Percentiles rank a stretch among this genome's conserved stretches.
Conservation (phyloP, 2,113 vertebrate species). For the Leucoraja erinaceus region DNA sequence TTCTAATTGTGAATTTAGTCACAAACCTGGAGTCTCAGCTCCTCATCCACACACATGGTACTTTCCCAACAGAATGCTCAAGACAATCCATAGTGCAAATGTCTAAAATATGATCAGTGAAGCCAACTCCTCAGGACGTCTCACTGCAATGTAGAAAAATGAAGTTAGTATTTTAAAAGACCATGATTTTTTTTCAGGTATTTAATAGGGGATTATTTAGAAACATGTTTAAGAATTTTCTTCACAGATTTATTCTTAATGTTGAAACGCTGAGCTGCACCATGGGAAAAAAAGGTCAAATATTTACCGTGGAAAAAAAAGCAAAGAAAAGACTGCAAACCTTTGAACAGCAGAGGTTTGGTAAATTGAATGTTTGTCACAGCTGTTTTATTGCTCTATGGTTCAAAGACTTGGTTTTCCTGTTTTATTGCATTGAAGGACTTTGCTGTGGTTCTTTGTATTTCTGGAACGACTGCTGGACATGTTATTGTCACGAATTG, state of each 20-base stretch:
- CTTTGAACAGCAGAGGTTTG: not conserved
- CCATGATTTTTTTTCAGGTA: not conserved
- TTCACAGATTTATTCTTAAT: not conserved
- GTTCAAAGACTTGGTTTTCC: not conserved
- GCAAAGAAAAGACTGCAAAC: not conserved
- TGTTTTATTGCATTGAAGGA: not conserved
- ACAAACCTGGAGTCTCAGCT: not conserved
- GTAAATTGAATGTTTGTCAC: not conserved
- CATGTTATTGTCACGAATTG: not conserved
- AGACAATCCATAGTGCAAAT: no score
- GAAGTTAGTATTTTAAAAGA: not conserved
- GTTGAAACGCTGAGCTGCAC: not conserved
- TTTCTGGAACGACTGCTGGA: not conserved
- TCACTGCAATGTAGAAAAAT: not conserved
- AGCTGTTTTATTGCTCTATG: not conserved
- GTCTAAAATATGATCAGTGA: no score
- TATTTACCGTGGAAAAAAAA: not conserved
- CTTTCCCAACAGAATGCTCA: not conserved
- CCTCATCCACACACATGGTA: not conserved
- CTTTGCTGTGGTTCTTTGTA: not conserved
- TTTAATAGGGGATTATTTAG: not conserved
- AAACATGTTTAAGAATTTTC: not conserved
- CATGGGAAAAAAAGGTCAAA: not conserved
- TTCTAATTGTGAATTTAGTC: not conserved
- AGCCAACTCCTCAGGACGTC: not conserved